These are phyloP conservation scores for Argyra leucocephala DNA, from an alignment of 2,888 invertebrate species.

Conservation along the genomic window DNA sequence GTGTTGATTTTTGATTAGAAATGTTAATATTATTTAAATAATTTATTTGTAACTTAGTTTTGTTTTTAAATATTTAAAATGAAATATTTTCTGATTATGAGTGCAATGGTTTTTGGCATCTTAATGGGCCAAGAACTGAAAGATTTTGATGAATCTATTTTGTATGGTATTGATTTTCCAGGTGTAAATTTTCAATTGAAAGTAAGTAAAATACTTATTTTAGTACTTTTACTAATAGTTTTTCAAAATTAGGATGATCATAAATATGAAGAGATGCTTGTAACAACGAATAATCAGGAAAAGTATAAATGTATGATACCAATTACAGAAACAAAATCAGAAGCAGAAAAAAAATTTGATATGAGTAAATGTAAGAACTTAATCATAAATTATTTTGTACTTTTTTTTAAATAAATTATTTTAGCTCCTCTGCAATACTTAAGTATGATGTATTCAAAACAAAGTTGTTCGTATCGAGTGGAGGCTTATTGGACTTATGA, in stretches of 20 bases:
- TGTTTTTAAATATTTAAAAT: neutral
- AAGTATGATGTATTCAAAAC: constrained; percentile 63
- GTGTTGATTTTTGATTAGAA: no score
- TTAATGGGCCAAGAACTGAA: constrained; percentile 50
- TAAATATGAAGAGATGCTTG: constrained; percentile 52
- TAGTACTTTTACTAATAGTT: constrained; percentile 28
- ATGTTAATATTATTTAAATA: no score
- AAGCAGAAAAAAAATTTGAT: constrained; percentile 36
- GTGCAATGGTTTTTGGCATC: neutral
- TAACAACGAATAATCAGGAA: constrained; percentile 70
- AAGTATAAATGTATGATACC: constrained; percentile 76
- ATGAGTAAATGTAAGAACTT: constrained; percentile 34
- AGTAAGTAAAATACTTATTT: constrained; percentile 31
- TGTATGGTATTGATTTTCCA: constrained; percentile 58
- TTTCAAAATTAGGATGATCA: constrained; percentile 25
- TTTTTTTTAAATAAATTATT: constrained; percentile 14
- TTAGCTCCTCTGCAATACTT: constrained; percentile 65
- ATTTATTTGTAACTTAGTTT: neutral
- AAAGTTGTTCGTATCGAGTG: constrained; percentile 73
- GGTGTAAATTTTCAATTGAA: neutral
- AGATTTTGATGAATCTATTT: constrained; percentile 72
- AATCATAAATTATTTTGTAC: neutral
- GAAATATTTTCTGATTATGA: neutral
- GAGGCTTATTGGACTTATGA: constrained; percentile 96
- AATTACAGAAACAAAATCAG: constrained; percentile 44